These are phyloP conservation scores for Lithobates pipiens DNA, from an alignment of 2,797 vertebrate genomes.

Conservation along the genomic window DNA sequence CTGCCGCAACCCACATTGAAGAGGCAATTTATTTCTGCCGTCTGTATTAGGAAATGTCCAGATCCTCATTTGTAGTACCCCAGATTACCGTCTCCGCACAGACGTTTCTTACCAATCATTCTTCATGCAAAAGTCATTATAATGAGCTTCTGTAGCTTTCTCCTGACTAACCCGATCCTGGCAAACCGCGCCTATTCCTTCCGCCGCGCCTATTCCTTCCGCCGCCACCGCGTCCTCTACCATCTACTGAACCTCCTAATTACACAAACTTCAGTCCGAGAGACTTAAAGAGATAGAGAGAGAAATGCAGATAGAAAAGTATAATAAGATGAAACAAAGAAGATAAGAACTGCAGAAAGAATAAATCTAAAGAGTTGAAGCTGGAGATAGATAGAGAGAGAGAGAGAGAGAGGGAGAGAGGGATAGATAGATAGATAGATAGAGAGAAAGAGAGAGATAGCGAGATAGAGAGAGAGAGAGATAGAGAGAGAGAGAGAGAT, in stretches of 20 bases:
- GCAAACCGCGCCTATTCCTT: background rate
- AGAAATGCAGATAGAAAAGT: no score
- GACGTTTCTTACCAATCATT: conserved; percentile 29
- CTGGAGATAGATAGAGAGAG: no score
- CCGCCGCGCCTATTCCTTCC: no score
- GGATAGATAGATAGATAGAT: no score
- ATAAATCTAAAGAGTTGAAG: no score
- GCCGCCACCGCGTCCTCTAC: background rate
- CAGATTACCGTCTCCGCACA: conserved; percentile 3
- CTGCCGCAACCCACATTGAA: background rate
- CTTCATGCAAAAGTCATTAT: conserved; percentile 34
- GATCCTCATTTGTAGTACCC: conserved; percentile 5
- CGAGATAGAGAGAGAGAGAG: no score
- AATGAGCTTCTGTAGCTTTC: conserved; percentile 24
- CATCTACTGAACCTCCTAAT: background rate
- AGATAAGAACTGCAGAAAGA: no score
- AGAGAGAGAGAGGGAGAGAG: no score
- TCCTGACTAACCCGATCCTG: background rate
- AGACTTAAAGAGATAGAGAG: background rate
- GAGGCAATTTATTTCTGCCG: background rate
- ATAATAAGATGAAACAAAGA: no score
- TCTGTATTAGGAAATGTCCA: background rate
- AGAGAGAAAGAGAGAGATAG: no score
- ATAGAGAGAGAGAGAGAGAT: no score
- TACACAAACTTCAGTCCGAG: background rate